phyloP scores from a whole-genome alignment of 2,797 vertebrate species.

The Karalla daura region DNA sequence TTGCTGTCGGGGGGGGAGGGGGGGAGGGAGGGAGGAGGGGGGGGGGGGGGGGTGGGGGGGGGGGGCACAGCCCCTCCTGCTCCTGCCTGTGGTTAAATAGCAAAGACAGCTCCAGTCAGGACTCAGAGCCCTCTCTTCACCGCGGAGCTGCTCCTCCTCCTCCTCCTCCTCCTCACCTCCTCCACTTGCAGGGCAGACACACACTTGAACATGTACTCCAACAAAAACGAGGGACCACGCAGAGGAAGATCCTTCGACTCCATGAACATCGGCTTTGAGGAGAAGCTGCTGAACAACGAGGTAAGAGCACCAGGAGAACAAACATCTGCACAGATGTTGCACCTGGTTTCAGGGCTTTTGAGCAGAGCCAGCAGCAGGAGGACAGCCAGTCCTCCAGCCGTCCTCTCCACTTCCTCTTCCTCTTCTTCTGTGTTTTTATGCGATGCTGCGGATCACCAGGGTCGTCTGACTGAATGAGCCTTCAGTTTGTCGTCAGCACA shows the following conservation, averaged over 20 bases:
- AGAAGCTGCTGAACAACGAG: constrained; percentile 87
- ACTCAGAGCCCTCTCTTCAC: constrained; percentile 50
- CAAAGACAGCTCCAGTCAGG: constrained; percentile 56
- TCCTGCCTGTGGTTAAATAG: constrained; percentile 77
- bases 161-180: constrained; percentile 22
- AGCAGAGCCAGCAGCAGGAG: too few relatives aligned
- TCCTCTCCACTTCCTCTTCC: too few relatives aligned
- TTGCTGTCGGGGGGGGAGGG: too few relatives aligned
- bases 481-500: constrained; percentile 51
- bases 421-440: too few relatives aligned
- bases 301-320: constrained; percentile 51
- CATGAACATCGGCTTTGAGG: constrained; percentile 85
- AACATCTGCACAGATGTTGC: too few relatives aligned
- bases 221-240: constrained; percentile 82
- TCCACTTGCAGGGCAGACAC: constrained; percentile 16
- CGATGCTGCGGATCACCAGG: not conserved
- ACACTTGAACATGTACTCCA: constrained; percentile 84
- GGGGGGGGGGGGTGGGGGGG: too few relatives aligned
- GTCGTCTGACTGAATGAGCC: constrained; percentile 30
- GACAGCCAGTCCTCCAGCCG: too few relatives aligned
- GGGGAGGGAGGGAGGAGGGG: too few relatives aligned
- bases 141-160: constrained; percentile 28
- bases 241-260: constrained; percentile 90
- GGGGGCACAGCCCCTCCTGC: constrained; percentile 74
- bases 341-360: too few relatives aligned